A percentile compares a stretch with the other conserved stretches of the same genome.
Conservation (phyloP, 2,113 vertebrate species). For the Asarcornis scutulata region DNA sequence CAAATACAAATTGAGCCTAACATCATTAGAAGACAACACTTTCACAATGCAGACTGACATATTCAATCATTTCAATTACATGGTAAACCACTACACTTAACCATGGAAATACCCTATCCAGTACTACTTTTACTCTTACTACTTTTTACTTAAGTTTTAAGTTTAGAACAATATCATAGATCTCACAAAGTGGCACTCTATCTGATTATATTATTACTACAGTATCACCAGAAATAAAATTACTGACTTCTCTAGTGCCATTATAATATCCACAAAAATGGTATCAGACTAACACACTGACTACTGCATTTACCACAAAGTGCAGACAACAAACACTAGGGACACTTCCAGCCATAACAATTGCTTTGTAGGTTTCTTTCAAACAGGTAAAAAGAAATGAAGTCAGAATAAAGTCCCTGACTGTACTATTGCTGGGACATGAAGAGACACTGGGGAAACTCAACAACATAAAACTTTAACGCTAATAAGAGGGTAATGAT, state of each 20-base stretch:
- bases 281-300: neutral
- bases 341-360: neutral
- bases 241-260: neutral
- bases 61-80: neutral
- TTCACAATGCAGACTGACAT: neutral
- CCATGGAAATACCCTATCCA: neutral
- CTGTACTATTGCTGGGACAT: neutral
- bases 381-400: neutral
- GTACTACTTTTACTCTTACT: neutral
- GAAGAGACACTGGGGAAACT: neutral
- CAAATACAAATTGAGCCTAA: neutral
- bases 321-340: neutral
- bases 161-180: neutral
- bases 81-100: neutral
- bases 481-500: neutral
- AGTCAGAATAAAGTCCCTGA: neutral
- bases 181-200: neutral
- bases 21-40: neutral
- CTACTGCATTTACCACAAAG: neutral
- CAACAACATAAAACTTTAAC: neutral
- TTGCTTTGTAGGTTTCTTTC: neutral
- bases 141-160: neutral
- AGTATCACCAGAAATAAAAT: neutral
- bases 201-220: neutral
- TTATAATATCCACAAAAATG: neutral